Evolutionary conservation across 2,797 vertebrate genomes (phyloP).

Genomic region (Balearica regulorum): DNA sequence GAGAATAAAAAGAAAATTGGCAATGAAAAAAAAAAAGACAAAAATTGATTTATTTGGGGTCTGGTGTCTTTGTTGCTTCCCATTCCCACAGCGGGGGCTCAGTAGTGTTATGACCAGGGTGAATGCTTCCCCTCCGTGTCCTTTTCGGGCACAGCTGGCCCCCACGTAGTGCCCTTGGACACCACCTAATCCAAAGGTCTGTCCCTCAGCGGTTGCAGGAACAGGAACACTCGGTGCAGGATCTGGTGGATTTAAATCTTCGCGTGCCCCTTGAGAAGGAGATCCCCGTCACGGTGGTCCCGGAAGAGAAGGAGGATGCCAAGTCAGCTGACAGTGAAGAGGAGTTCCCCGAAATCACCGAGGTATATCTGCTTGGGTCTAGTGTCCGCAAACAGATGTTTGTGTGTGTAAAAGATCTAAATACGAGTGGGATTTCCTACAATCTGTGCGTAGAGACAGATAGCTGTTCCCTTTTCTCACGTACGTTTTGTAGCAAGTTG

Average conservation of each 20-base stretch:
- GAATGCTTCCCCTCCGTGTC: not conserved
- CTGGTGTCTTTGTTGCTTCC: not conserved
- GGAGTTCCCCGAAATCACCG: conserved; percentile 90
- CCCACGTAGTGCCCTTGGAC: not conserved
- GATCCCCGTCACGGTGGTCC: conserved; percentile 82
- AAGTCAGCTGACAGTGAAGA: conserved; percentile 68
- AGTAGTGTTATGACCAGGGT: rapidly evolving
- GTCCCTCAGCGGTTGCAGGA: conserved; percentile 80
- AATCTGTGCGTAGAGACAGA: rapidly evolving
- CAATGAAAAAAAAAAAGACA: not conserved
- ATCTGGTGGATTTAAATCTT: conserved; percentile 84
- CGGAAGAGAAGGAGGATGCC: conserved; percentile 55
- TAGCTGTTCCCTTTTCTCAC: rapidly evolving
- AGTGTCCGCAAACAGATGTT: rapidly evolving
- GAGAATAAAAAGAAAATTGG: rapidly evolving
- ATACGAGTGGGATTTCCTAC: rapidly evolving
- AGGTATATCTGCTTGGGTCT: conserved; percentile 69
- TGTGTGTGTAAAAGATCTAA: rapidly evolving
- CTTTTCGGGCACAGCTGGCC: not conserved
- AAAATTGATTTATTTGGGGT: rapidly evolving
- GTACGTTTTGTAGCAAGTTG: rapidly evolving
- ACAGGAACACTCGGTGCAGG: conserved; percentile 72
- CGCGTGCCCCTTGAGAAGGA: conserved; percentile 95
- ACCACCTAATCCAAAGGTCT: not conserved
- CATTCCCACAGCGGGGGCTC: not conserved